Base-by-base conservation (phyloP, 2,888 invertebrate genomes). In the Orthosia gothica region DNA sequence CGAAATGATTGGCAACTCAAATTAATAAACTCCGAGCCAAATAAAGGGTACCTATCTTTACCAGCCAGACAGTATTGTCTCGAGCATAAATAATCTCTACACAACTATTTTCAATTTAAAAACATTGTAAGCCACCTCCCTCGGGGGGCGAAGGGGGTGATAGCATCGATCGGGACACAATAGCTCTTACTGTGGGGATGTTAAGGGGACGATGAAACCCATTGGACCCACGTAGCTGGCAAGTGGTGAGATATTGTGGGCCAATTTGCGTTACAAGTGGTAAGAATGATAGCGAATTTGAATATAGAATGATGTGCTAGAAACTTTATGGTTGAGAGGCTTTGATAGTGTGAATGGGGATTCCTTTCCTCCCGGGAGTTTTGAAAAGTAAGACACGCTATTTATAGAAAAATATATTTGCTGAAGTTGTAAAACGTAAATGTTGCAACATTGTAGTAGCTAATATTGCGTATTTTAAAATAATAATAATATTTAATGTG, bases 91-190 rank as follows among this genome's bases (percentile, higher is more conserved):
- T 85, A 85, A 84, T 78, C 75, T 79, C 66, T 68, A 58, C 73
- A 81, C 81, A 83, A 86, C 86, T 83, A 87, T 85, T 88, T 87
- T 86, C 81, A 87, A 85, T 87, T 87, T 85, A 82, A 89, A 89
- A 87, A 84, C 83, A 84, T 77, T 74, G 71, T 76, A 74, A 72
- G 67, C 65, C 62, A 61, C 59, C 64, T 58, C 67, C 59, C 62
- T 15, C 45, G 32, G 40, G 50, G 49, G 52, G 13, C 45, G 16
- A n/a, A 59, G 47, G 78, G 70, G 70, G 67, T 75, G 82, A 74
- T 79, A 84, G 82, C 80, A 89, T 88, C 88, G 87, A 90, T 90
- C 82, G 87, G 66, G 82, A 81, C 84, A 86, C 88, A 86, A 90
- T 87, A 79, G 80, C 82, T 81, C 84, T 86, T 76, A 73, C 80